phyloP scores from a whole-genome alignment of 2,797 vertebrate species.

The Apogon talboti region DNA sequence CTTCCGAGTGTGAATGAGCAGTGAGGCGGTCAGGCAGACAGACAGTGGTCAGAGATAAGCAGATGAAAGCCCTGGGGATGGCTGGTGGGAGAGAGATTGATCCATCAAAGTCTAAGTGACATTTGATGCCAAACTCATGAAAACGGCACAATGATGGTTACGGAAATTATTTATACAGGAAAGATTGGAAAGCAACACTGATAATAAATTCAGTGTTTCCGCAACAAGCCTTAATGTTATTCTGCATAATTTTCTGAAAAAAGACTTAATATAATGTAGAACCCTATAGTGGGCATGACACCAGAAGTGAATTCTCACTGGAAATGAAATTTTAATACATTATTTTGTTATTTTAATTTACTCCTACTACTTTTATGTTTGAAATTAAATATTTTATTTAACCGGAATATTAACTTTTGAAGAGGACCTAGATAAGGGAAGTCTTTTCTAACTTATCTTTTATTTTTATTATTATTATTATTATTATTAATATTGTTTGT shows the following conservation, averaged over 20 bases:
- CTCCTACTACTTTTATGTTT: too few species aligned
- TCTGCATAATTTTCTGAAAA: neutral
- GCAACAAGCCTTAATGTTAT: neutral
- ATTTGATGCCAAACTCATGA: conserved; percentile 72
- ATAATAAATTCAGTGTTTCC: conserved; percentile 17
- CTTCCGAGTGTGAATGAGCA: conserved; percentile 75
- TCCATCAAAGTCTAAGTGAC: conserved; percentile 79
- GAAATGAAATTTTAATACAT: too few species aligned
- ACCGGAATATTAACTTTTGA: conserved; percentile 2
- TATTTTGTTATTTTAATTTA: too few species aligned
- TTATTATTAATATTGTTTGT: neutral
- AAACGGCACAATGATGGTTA: conserved; percentile 51
- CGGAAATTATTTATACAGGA: conserved; percentile 25
- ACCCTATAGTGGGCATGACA: too few species aligned
- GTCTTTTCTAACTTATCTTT: conserved; percentile 11
- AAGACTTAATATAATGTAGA: neutral
- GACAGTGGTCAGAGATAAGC: conserved; percentile 84
- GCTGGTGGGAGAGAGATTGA: conserved; percentile 79
- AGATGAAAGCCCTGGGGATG: conserved; percentile 78
- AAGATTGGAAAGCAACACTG: conserved; percentile 22
- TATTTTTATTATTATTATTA: neutral
- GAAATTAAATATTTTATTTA: neutral
- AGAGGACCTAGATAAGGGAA: conserved; percentile 11
- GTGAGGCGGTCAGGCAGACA: conserved; percentile 78
- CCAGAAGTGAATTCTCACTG: too few species aligned